Conservation (phyloP, 2,797 vertebrate genomes). For the Characodon lateralis region DNA sequence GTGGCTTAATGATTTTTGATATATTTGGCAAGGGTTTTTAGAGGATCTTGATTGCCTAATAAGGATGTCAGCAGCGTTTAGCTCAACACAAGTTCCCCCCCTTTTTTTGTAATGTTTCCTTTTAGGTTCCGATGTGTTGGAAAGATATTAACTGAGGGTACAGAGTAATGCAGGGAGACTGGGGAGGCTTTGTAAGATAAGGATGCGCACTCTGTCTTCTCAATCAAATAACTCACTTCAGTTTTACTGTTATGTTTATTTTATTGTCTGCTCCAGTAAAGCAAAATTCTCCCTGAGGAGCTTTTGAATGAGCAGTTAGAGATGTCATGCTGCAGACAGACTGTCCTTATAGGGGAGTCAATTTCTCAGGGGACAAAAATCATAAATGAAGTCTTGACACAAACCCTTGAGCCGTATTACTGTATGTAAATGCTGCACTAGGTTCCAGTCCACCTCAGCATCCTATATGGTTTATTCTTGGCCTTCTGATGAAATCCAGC, state of each 20-base stretch:
- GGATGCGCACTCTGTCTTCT: slow-evolving; percentile 2
- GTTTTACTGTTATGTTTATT: slow-evolving; percentile 7
- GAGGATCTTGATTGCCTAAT: slow-evolving; percentile 56
- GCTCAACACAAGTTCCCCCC: not conserved
- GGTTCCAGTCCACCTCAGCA: slow-evolving; percentile 41
- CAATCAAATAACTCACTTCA: slow-evolving; percentile 2
- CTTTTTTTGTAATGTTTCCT: not conserved
- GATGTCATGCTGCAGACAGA: slow-evolving; percentile 40
- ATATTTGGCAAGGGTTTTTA: slow-evolving; percentile 41
- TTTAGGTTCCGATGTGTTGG: not conserved
- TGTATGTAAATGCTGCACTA: slow-evolving; percentile 48
- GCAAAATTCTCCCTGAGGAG: slow-evolving; percentile 17
- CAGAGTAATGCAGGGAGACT: slow-evolving; percentile 25
- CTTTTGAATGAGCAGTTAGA: slow-evolving; percentile 38
- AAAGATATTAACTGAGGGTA: slow-evolving; percentile 8
- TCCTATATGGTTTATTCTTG: slow-evolving; percentile 55
- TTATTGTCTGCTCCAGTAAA: slow-evolving; percentile 14
- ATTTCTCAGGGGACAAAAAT: slow-evolving; percentile 31
- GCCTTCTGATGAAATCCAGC: slow-evolving; percentile 53
- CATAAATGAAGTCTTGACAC: slow-evolving; percentile 54
- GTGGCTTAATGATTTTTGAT: slow-evolving; percentile 24
- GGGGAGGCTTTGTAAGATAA: slow-evolving; percentile 21
- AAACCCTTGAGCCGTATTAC: slow-evolving; percentile 55
- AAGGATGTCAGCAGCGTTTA: slow-evolving; percentile 57
- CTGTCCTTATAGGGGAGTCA: not conserved